Conservation (phyloP, 2,888 invertebrate species). For the Stenchaetothrips biformis region DNA sequence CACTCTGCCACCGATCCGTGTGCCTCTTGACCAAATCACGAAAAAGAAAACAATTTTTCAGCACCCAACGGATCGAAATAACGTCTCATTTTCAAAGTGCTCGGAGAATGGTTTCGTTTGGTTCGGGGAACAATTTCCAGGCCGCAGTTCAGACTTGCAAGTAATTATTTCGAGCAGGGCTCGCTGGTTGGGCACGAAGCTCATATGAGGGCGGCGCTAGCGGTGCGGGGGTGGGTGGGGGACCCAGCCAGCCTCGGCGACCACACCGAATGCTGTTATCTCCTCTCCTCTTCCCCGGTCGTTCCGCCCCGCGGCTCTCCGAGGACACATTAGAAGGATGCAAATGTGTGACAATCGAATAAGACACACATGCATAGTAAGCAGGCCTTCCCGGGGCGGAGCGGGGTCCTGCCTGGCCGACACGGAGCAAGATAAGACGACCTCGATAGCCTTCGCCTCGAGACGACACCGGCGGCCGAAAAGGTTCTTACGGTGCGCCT, state of each 20-base stretch:
- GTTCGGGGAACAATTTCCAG: neutral
- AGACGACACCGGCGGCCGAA: too few relatives aligned
- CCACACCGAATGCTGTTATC: neutral
- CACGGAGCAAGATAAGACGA: too few relatives aligned
- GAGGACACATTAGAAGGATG: slow-evolving; percentile 1
- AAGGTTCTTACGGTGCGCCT: too few relatives aligned
- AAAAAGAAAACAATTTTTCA: neutral
- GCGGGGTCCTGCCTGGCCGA: neutral
- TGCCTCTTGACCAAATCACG: neutral
- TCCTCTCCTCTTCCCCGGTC: neutral
- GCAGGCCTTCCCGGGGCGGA: neutral
- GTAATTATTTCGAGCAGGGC: neutral
- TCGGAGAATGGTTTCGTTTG: neutral
- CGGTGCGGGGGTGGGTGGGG: neutral
- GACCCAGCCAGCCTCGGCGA: neutral
- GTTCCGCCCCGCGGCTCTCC: neutral
- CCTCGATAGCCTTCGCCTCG: too few relatives aligned
- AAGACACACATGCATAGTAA: neutral
- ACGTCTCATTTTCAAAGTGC: too few relatives aligned
- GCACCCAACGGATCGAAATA: too few relatives aligned
- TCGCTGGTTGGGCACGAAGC: neutral
- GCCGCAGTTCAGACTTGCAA: neutral
- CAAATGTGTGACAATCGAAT: slow-evolving; percentile 1
- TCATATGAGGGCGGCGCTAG: too few relatives aligned
- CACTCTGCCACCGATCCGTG: neutral